A percentile compares a stretch with the other conserved stretches of the same genome.
These are phyloP conservation scores for Octodon degus DNA, from an alignment of 2,113 vertebrate genomes.

Conservation along the genomic window DNA sequence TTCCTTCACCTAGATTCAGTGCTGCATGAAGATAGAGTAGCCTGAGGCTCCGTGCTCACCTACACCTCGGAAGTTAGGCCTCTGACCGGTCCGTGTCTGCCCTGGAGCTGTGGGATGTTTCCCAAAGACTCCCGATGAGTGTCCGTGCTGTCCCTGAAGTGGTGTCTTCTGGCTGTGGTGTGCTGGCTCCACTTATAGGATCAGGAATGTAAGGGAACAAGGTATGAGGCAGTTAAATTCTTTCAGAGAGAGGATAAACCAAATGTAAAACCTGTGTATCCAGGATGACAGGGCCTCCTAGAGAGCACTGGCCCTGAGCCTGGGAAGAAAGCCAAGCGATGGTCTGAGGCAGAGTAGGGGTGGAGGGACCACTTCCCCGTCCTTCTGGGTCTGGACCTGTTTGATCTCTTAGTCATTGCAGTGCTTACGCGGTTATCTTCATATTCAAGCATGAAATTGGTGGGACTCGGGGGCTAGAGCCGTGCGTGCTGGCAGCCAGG, in stretches of 20 bases:
- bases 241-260: background rate
- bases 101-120: slow-evolving; percentile 6
- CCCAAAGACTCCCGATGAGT: background rate
- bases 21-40: background rate
- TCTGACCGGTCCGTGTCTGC: background rate
- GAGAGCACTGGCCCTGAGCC: background rate
- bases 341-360: background rate
- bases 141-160: background rate
- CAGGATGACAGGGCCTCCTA: background rate
- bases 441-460: background rate
- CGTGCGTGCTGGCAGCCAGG: background rate
- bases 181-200: background rate
- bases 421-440: background rate
- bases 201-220: background rate
- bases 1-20: background rate
- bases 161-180: background rate
- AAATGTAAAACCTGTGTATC: background rate
- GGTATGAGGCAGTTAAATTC: background rate
- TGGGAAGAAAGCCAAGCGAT: background rate
- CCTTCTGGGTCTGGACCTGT: background rate
- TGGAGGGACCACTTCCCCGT: background rate
- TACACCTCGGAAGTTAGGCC: background rate
- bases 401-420: background rate
- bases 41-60: background rate
- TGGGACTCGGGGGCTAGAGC: background rate